These are phyloP conservation scores for Oplegnathus fasciatus DNA, from an alignment of 2,113 vertebrate species.

Conservation along the genomic window DNA sequence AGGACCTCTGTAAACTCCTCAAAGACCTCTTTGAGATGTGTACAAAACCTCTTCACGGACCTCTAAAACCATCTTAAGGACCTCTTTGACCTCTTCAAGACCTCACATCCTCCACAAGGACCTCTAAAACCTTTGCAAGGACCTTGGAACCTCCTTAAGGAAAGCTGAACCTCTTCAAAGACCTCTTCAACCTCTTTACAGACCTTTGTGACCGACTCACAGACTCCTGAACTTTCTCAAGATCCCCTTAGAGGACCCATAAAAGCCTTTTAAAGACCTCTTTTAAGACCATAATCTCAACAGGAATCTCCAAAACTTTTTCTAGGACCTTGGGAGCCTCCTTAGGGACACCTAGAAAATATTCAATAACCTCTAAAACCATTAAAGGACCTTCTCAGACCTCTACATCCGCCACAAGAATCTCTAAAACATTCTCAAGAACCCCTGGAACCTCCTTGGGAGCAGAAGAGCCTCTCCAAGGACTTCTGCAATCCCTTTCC, in stretches of 20 bases:
- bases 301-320: neutral
- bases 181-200: neutral
- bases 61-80: too few relatives aligned
- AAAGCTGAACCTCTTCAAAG: neutral
- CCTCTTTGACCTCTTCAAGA: too few relatives aligned
- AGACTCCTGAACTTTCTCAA: too few relatives aligned
- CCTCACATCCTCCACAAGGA: neutral
- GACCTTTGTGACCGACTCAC: too few relatives aligned
- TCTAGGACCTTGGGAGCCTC: neutral
- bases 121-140: neutral
- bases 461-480: too few relatives aligned
- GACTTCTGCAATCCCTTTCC: too few relatives aligned
- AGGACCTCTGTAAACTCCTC: too few relatives aligned
- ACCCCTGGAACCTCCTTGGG: neutral
- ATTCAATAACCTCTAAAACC: neutral
- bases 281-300: neutral
- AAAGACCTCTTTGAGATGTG: too few relatives aligned
- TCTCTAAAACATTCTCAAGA: neutral
- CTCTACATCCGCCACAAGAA: neutral
- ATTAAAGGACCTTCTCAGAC: neutral
- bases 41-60: too few relatives aligned
- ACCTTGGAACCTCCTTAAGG: neutral
- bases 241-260: too few relatives aligned
- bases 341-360: neutral
- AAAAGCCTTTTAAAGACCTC: too few relatives aligned